These are phyloP conservation scores for Okamejei kenojei DNA, from an alignment of 2,797 vertebrate genomes.

Conservation along the genomic window DNA sequence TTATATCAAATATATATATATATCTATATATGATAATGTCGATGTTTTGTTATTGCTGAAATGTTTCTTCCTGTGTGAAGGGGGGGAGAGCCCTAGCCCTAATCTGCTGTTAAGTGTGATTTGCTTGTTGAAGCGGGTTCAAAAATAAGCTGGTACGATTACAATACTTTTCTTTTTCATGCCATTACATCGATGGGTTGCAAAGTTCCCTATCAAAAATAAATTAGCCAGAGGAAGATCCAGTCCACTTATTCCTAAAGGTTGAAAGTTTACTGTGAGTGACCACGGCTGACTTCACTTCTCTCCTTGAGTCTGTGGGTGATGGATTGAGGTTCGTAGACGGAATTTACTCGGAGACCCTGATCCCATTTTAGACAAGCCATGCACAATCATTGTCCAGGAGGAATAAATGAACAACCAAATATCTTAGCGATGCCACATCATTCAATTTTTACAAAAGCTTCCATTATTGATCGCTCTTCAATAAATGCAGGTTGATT, in stretches of 20 bases:
- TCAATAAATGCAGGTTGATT: not conserved
- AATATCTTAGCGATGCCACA: not conserved
- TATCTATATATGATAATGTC: not conserved
- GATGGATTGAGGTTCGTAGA: not conserved
- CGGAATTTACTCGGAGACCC: not conserved
- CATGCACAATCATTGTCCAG: too few species aligned
- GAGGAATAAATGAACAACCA: not conserved
- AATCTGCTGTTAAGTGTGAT: not conserved
- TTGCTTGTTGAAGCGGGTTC: slow-evolving; percentile 29
- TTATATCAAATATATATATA: slow-evolving; percentile 17
- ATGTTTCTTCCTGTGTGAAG: not conserved
- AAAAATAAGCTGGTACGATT: not conserved
- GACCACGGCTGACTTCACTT: not conserved
- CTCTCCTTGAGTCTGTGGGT: not conserved
- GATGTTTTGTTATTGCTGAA: not conserved
- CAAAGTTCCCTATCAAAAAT: not conserved
- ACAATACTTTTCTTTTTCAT: not conserved
- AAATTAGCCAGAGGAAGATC: not conserved
- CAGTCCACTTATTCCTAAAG: not conserved
- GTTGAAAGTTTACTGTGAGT: not conserved
- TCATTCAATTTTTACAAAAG: not conserved
- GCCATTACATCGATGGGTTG: not conserved
- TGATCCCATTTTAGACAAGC: not conserved
- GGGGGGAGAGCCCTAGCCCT: not conserved
- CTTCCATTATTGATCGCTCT: not conserved